Evolutionary conservation across 2,888 invertebrate genomes (phyloP).

Genomic region (Nomada hirtipes): DNA sequence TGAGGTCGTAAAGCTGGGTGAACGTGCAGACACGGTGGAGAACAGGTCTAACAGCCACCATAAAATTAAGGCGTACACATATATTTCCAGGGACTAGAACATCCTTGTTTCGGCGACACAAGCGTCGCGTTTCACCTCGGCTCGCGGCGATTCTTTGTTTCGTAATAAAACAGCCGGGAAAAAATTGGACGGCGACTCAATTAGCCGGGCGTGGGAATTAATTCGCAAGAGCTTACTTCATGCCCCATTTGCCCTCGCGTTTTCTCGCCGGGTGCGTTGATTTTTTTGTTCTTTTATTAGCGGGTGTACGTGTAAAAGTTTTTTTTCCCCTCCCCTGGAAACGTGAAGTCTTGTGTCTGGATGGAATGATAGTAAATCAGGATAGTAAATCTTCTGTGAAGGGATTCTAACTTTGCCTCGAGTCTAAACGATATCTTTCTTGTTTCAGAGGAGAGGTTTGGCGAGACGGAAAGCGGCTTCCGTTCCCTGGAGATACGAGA

Average conservation of each 20-base stretch:
- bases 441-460: conserved; percentile 17
- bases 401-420: not conserved
- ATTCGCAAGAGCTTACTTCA: conserved; percentile 19
- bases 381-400: not conserved
- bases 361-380: not conserved
- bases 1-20: conserved; percentile 52
- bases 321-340: too few species aligned
- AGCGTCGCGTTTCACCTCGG: conserved; percentile 13
- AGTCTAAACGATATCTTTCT: not conserved
- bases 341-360: not conserved
- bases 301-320: not conserved
- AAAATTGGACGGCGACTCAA: conserved; percentile 43
- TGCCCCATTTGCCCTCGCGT: conserved; percentile 9
- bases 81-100: not conserved
- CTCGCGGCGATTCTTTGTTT: conserved; percentile 33
- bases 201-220: conserved; percentile 39
- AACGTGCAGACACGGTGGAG: conserved; percentile 10
- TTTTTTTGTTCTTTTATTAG: not conserved
- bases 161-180: conserved; percentile 37
- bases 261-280: not conserved
- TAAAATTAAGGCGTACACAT: conserved; percentile 39
- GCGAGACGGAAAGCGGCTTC: not conserved
- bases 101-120: conserved; percentile 14
- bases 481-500: not conserved
- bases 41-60: conserved; percentile 7